A percentile compares a stretch with the other conserved stretches of the same genome.
Evolutionary conservation across 2,113 vertebrate species (phyloP).

Genomic region (Sceloporus undulatus): DNA sequence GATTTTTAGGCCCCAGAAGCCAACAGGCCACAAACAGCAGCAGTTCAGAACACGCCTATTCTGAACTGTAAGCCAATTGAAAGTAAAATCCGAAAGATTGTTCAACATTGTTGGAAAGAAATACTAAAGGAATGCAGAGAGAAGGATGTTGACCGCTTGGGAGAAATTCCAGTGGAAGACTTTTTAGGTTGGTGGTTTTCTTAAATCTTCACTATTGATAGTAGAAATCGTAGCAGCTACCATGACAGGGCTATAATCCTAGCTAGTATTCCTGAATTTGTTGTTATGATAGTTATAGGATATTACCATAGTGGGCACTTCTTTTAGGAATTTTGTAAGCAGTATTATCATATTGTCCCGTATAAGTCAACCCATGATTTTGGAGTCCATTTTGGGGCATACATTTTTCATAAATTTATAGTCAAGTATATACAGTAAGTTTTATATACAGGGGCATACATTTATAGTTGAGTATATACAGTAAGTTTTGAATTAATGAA

Average conservation of each 20-base stretch:
- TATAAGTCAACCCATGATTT: too few relatives aligned
- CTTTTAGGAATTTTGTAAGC: too few relatives aligned
- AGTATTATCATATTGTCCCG: too few relatives aligned
- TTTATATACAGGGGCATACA: too few relatives aligned
- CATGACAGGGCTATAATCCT: background rate
- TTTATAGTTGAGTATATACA: too few relatives aligned
- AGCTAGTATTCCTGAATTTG: background rate
- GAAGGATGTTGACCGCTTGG: constrained; percentile 65
- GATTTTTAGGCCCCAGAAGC: constrained; percentile 33
- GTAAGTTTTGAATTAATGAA: too few relatives aligned
- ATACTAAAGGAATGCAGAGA: constrained; percentile 75
- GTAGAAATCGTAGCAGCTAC: too few relatives aligned
- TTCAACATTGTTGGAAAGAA: constrained; percentile 77
- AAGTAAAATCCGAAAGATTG: constrained; percentile 65
- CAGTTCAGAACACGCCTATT: background rate
- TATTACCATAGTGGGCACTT: background rate
- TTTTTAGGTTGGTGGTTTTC: constrained; percentile 74
- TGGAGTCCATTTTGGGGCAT: too few relatives aligned
- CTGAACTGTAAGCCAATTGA: constrained; percentile 71
- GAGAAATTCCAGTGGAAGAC: constrained; percentile 67
- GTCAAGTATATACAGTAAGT: too few relatives aligned
- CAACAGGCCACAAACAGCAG: constrained; percentile 35
- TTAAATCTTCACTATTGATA: background rate
- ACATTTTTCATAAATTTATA: too few relatives aligned
- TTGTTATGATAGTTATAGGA: background rate